Evolutionary conservation across 2,113 vertebrate genomes (phyloP).

Genomic region (Panthera tigris): DNA sequence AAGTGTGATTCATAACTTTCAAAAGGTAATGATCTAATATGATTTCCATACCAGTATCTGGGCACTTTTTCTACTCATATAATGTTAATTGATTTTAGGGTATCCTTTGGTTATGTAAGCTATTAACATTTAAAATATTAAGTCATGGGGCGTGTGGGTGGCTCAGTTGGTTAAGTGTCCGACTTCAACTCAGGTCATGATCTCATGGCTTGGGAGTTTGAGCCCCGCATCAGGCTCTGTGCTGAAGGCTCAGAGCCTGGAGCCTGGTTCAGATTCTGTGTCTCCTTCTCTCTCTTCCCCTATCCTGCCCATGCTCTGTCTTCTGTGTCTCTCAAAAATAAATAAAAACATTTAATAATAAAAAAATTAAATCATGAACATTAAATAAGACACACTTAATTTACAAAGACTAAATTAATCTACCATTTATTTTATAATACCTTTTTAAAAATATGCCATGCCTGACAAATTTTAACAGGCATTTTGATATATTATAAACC

Average conservation of each 20-base stretch:
- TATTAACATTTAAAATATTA: constrained; percentile 18
- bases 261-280: too few species aligned
- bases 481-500: neutral
- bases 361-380: constrained; percentile 19
- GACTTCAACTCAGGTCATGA: too few species aligned
- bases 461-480: neutral
- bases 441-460: neutral
- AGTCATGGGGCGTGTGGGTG: neutral
- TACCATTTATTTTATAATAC: neutral
- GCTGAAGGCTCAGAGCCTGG: too few species aligned
- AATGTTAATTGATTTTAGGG: neutral
- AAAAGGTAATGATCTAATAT: neutral
- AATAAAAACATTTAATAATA: too few species aligned
- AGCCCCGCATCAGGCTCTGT: too few species aligned
- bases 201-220: too few species aligned
- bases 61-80: neutral
- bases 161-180: too few species aligned
- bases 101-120: neutral
- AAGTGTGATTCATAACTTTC: constrained; percentile 5
- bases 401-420: neutral
- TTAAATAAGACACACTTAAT: neutral
- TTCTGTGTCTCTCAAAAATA: too few species aligned
- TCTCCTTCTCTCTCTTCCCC: too few species aligned
- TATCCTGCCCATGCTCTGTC: too few species aligned
- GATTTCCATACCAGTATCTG: neutral